Evolutionary conservation across 2,797 vertebrate genomes (phyloP).

Genomic region (Danio choprae): DNA sequence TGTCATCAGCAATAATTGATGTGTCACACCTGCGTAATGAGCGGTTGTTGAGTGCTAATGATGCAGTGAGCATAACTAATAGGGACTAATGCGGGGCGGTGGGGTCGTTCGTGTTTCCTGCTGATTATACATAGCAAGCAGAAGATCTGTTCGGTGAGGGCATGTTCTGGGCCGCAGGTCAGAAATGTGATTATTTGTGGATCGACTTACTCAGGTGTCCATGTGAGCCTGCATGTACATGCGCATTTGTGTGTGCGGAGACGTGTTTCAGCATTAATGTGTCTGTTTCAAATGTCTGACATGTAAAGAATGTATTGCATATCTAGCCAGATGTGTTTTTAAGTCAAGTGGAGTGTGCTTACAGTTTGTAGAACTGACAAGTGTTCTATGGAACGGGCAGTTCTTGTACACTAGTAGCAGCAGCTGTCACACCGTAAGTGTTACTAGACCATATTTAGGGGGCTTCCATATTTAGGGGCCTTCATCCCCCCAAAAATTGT

Average conservation of each 20-base stretch:
- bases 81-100: conserved; percentile 30
- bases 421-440: conserved; percentile 9
- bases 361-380: conserved; percentile 5
- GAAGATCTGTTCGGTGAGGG: conserved; percentile 64
- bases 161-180: conserved; percentile 26
- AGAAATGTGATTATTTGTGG: conserved; percentile 8
- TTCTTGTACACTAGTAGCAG: background rate
- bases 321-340: background rate
- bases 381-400: background rate
- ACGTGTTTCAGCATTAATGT: background rate
- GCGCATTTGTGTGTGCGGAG: conserved; percentile 1
- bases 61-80: conserved; percentile 45
- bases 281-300: background rate
- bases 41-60: conserved; percentile 41
- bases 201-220: background rate
- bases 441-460: background rate
- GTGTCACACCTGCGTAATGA: conserved; percentile 52
- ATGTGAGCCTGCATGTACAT: background rate
- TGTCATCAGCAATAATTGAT: conserved; percentile 48
- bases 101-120: conserved; percentile 44
- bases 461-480: background rate
- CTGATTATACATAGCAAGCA: conserved; percentile 74
- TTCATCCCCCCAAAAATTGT: background rate
- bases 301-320: background rate
- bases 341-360: background rate